These are phyloP conservation scores for Bos indicus DNA, from an alignment of 2,113 vertebrate species.

Conservation along the genomic window DNA sequence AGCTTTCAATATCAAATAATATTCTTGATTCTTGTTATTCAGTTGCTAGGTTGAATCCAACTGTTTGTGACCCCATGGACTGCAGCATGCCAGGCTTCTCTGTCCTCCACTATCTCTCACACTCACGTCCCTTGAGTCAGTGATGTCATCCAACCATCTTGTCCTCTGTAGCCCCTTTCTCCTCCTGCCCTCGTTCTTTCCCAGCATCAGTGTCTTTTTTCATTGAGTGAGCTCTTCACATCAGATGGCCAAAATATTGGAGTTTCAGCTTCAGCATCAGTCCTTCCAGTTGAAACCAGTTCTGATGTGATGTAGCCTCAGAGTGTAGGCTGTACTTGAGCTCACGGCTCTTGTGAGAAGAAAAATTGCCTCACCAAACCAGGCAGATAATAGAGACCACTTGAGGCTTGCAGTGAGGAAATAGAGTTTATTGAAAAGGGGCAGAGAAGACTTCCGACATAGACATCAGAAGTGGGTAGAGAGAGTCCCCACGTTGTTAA, in stretches of 20 bases:
- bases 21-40: not conserved
- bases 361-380: not conserved
- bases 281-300: not conserved
- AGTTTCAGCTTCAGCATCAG: not conserved
- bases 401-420: not conserved
- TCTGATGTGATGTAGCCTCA: not conserved
- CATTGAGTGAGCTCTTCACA: not conserved
- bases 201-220: not conserved
- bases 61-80: not conserved
- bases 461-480: not conserved
- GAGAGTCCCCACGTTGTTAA: not conserved
- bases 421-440: not conserved
- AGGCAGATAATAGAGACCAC: not conserved
- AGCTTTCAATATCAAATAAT: not conserved
- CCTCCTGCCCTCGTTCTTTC: not conserved
- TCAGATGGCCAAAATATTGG: not conserved
- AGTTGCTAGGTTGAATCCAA: not conserved
- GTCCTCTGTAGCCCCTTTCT: not conserved
- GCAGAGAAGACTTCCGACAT: not conserved
- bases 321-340: not conserved
- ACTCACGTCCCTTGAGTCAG: not conserved
- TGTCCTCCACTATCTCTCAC: not conserved
- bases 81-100: not conserved
- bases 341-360: not conserved
- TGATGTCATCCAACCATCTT: not conserved